phyloP scores from a whole-genome alignment of 2,113 vertebrate genomes.

The Aspidoscelis tigris region DNA sequence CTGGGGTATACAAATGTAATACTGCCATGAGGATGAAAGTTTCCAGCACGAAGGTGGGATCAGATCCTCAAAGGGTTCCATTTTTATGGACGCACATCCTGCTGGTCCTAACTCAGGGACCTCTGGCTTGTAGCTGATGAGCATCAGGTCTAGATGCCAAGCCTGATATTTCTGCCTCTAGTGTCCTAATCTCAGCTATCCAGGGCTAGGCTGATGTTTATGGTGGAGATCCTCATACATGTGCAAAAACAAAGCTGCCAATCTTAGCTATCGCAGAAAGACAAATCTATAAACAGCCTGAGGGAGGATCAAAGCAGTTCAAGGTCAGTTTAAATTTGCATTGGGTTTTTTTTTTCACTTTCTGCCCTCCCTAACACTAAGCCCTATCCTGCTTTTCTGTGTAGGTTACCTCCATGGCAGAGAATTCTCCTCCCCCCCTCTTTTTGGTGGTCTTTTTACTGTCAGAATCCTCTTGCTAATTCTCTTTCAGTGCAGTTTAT shows the following conservation, averaged over 20 bases:
- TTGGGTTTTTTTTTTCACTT: not conserved
- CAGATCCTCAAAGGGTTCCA: not conserved
- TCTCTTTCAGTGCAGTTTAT: not conserved
- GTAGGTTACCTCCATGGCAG: not conserved
- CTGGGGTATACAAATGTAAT: too few relatives aligned
- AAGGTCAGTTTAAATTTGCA: conserved; percentile 36
- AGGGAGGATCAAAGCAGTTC: not conserved
- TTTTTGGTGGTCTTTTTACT: not conserved
- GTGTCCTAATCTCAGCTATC: not conserved
- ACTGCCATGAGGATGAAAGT: not conserved
- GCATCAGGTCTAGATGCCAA: not conserved
- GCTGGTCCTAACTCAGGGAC: not conserved
- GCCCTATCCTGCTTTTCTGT: conserved; percentile 27
- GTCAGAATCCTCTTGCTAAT: not conserved
- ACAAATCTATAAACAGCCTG: not conserved
- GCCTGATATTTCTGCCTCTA: not conserved
- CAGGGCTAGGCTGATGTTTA: not conserved
- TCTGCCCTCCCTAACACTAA: conserved; percentile 21
- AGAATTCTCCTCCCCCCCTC: too few relatives aligned
- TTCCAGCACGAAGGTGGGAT: not conserved
- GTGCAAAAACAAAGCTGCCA: not conserved
- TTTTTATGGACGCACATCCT: not conserved
- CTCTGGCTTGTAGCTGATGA: not conserved
- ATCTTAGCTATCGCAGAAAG: not conserved
- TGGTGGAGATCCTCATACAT: not conserved